Evolutionary conservation across 2,888 invertebrate species (phyloP).

Genomic region (Cenopis cana): DNA sequence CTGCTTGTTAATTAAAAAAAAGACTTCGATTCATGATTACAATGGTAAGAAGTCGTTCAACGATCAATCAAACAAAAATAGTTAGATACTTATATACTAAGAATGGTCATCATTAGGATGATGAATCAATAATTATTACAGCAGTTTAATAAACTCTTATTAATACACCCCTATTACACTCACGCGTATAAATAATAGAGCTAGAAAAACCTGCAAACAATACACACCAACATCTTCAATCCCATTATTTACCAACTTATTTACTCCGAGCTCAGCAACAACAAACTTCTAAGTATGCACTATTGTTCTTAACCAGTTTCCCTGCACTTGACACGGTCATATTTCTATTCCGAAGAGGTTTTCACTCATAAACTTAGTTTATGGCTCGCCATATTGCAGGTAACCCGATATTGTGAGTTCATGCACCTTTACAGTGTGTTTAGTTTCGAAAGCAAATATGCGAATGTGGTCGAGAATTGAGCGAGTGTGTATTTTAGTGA

Average conservation of each 20-base stretch:
- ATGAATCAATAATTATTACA: too few relatives aligned
- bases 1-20: too few relatives aligned
- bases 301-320: slow-evolving; percentile 28
- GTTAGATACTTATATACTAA: neutral
- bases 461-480: slow-evolving; percentile 31
- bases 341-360: slow-evolving; percentile 37
- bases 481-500: neutral
- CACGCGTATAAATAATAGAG: neutral
- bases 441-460: slow-evolving; percentile 41
- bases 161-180: neutral
- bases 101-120: too few relatives aligned
- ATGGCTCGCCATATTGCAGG: slow-evolving; percentile 25
- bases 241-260: slow-evolving; percentile 9
- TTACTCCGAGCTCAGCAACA: slow-evolving; percentile 8
- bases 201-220: slow-evolving; percentile 9
- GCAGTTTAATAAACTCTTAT: too few relatives aligned
- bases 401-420: slow-evolving; percentile 36
- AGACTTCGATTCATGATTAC: too few relatives aligned
- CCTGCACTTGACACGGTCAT: slow-evolving; percentile 39
- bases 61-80: neutral
- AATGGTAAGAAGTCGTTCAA: too few relatives aligned
- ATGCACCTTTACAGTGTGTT: slow-evolving; percentile 35
- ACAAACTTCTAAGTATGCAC: slow-evolving; percentile 27
- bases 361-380: slow-evolving; percentile 38
- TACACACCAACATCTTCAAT: slow-evolving; percentile 6